Evolutionary conservation across 2,797 vertebrate species (phyloP), one percentile per base, ranked within the genome.

Genomic region (Sternotherus odoratus): DNA sequence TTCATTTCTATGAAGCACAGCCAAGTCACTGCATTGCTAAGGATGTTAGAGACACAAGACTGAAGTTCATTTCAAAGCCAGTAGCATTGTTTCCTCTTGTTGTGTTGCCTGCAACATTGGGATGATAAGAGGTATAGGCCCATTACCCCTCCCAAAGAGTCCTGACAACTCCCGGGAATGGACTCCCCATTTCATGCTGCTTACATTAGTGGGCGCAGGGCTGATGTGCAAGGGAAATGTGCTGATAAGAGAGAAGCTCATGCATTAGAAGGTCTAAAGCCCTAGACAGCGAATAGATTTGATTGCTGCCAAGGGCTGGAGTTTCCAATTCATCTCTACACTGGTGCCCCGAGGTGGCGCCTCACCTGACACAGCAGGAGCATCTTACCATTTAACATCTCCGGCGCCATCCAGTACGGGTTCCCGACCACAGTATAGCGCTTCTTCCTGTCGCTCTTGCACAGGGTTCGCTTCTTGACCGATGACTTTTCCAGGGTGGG

Each of bases 341-440:
- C 77, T 72, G 12, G n/a, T 72, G 49, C 23, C 83, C 12, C 66
- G 75, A 53, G 75, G 83, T 53, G 56, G 60, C 66, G 60, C 89
- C 91, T 92, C 50, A 50, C 56, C 86, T 53, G 77, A 85, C 78
- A 46, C 56, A 51, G 4, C 23, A 2, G 53, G 43, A 74, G 56
- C 3, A 0, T 26, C 98, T 98, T 93, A 99, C 99, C 99, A 17
- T 99, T 99, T 1, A 99, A 97, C 99, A 99, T 99, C 98, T 99
- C 99, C 0, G 99, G 99, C 60, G 99, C 99, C 99, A 99, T 99
- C 99, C 99, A 99, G 96, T 99, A 99, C 0, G 99, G 99, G 97
- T 99, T 99, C 92, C 99, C 99, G 30, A 99, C 99, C 46, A 99
- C 99, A 0, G 99, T 99, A 96, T 99, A 99, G 89, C 99, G 98